Conservation (phyloP, 2,888 invertebrate genomes). For the Uropetala carovei region DNA sequence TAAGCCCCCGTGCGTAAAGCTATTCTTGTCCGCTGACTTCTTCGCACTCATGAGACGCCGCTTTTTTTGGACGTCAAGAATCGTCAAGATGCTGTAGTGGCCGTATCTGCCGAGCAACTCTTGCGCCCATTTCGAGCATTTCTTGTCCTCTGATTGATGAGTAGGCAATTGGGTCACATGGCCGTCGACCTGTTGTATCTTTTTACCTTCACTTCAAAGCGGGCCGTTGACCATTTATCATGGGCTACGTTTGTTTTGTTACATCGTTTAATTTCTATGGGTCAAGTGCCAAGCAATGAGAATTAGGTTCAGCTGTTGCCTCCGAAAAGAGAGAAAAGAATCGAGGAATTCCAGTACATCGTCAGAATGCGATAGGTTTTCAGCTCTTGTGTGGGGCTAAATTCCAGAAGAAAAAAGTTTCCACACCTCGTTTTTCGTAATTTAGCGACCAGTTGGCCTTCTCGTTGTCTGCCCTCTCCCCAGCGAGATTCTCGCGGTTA, state of each 20-base stretch:
- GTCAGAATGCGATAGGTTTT: neutral
- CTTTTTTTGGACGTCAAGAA: slow-evolving; percentile 56
- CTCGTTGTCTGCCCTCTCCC: neutral
- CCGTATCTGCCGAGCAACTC: neutral
- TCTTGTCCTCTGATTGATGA: slow-evolving; percentile 1
- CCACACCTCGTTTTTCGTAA: neutral
- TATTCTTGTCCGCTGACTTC: slow-evolving; percentile 63
- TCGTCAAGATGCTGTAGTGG: slow-evolving; percentile 41
- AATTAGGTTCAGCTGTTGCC: neutral
- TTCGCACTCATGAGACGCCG: slow-evolving; percentile 38
- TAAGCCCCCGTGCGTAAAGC: slow-evolving; percentile 53
- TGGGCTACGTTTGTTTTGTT: neutral
- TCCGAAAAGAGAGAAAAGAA: neutral
- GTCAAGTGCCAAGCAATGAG: neutral
- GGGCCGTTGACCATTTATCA: neutral
- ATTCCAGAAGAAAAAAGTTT: too few species aligned
- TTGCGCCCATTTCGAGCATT: neutral
- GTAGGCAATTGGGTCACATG: neutral
- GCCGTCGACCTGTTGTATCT: neutral
- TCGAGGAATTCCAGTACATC: neutral
- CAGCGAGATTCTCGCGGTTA: neutral
- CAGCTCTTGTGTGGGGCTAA: too few species aligned
- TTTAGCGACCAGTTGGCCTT: neutral
- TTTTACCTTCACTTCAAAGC: neutral
- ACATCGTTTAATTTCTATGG: neutral